A percentile compares a stretch with the other conserved stretches of the same genome.
These are phyloP conservation scores for Heliconius charithonia DNA, from an alignment of 2,888 invertebrate species.

Conservation along the genomic window DNA sequence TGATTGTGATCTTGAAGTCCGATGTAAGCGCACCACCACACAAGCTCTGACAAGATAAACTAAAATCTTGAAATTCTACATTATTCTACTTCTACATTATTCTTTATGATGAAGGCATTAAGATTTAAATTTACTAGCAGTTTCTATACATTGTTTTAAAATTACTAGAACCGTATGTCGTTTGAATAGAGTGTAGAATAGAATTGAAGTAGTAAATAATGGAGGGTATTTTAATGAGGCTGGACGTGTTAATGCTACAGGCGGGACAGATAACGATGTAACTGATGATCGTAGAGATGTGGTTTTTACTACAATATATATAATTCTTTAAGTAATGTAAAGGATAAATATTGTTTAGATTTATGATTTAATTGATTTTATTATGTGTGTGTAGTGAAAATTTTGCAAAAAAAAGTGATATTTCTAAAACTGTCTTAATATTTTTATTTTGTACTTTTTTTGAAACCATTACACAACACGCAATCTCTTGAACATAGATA, in stretches of 20 bases:
- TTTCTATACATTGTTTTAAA: not conserved
- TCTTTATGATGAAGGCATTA: not conserved
- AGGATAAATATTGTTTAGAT: not conserved
- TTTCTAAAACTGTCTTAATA: no score
- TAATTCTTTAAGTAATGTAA: not conserved
- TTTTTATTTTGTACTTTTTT: no score
- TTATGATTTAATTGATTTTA: not conserved
- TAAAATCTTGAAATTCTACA: constrained; percentile 1
- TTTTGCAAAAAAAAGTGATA: no score
- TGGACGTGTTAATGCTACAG: constrained; percentile 75
- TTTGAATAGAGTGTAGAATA: constrained; percentile 25
- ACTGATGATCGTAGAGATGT: constrained; percentile 59
- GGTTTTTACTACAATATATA: constrained; percentile 10
- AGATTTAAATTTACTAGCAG: constrained; percentile 10
- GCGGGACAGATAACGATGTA: constrained; percentile 69
- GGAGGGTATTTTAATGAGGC: constrained; percentile 69
- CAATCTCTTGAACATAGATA: no score
- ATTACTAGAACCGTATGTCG: constrained; percentile 17
- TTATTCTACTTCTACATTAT: constrained; percentile 3
- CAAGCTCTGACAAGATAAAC: constrained; percentile 46
- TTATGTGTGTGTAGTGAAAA: no score
- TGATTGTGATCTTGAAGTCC: constrained; percentile 41
- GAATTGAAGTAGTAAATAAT: constrained; percentile 33
- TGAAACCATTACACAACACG: no score
- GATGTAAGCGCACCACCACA: constrained; percentile 44